Conservation (phyloP, 2,888 invertebrate species). For the Platypus cylindrus region DNA sequence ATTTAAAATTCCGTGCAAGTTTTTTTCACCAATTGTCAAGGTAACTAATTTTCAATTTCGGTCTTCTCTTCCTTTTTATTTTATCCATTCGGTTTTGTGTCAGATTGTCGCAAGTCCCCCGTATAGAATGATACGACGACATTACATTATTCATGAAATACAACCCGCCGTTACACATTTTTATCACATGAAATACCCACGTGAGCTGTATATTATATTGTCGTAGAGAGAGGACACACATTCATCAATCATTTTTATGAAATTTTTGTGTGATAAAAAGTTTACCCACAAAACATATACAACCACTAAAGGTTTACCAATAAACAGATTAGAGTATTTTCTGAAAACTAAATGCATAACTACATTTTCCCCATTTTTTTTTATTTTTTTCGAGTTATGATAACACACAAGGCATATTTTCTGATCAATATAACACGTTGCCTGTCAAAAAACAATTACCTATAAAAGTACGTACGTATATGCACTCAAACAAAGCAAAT, state of each 20-base stretch:
- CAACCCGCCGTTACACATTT: slow-evolving; percentile 14
- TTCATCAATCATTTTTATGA: slow-evolving; percentile 19
- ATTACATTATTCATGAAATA: slow-evolving; percentile 37
- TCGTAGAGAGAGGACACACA: slow-evolving; percentile 10
- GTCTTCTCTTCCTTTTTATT: slow-evolving; percentile 29
- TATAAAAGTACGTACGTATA: too few species aligned
- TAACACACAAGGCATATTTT: too few species aligned
- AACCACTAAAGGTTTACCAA: neutral
- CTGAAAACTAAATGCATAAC: too few species aligned
- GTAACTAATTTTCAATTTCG: slow-evolving; percentile 36
- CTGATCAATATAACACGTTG: too few species aligned
- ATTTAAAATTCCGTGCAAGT: slow-evolving; percentile 20
- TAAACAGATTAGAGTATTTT: slow-evolving; percentile 1
- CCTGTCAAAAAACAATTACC: too few species aligned
- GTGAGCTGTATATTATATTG: slow-evolving; percentile 18
- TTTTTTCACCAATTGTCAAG: slow-evolving; percentile 26
- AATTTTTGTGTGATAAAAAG: slow-evolving; percentile 13
- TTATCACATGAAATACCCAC: slow-evolving; percentile 16
- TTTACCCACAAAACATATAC: too few species aligned
- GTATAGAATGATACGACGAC: too few species aligned
- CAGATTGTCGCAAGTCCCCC: slow-evolving; percentile 27
- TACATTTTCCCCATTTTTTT: too few species aligned
- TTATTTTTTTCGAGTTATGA: too few species aligned
- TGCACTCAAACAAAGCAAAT: too few species aligned
- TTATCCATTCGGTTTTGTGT: slow-evolving; percentile 18